phyloP scores from a whole-genome alignment of 2,888 invertebrate species.

The Ophioninae sp. region DNA sequence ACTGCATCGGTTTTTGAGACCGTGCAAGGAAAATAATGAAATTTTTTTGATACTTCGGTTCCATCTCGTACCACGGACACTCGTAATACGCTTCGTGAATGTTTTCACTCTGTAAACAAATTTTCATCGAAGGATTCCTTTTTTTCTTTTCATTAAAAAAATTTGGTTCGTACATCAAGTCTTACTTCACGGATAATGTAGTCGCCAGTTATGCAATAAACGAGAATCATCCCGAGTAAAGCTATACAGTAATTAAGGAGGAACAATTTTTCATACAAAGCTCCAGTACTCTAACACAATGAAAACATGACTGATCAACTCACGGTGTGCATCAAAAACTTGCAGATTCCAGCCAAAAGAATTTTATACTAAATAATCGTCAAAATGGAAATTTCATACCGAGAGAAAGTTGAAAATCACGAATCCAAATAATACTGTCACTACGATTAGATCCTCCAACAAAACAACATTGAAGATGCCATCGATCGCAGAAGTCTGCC shows the following conservation, averaged over 20 bases:
- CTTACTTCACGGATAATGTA: conserved; percentile 16
- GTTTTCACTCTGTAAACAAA: conserved; percentile 77
- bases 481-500: conserved; percentile 45
- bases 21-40: conserved; percentile 82
- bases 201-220: conserved; percentile 68
- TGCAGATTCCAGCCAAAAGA: not conserved
- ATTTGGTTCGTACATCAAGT: not conserved
- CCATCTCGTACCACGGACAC: conserved; percentile 83
- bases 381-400: conserved; percentile 13
- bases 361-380: not conserved
- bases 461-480: conserved; percentile 48
- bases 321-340: not conserved
- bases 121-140: too few species aligned
- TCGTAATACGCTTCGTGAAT: conserved; percentile 82
- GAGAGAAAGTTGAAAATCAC: conserved; percentile 53
- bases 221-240: conserved; percentile 59
- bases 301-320: not conserved
- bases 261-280: conserved; percentile 32
- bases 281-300: not conserved
- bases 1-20: conserved; percentile 82
- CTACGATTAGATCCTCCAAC: conserved; percentile 54
- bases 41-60: conserved; percentile 79
- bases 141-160: not conserved
- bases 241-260: conserved; percentile 51
- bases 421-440: conserved; percentile 54